Base-by-base conservation (phyloP, 1,140 invertebrate species). In the Sarcophaga bullata region DNA sequence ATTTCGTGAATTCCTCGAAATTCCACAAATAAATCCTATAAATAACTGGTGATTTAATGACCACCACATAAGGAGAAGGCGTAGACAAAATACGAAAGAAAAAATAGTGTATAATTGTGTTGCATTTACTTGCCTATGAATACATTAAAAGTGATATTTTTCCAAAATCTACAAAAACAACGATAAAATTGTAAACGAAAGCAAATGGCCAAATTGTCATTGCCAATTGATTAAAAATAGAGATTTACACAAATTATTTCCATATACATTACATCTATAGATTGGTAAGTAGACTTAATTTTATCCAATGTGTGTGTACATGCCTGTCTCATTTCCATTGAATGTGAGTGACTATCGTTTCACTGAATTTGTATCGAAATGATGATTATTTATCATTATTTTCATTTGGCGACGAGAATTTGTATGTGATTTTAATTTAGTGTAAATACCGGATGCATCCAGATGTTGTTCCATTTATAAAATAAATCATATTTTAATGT, bases 121-220 rank as follows among this genome's bases (percentile, higher is more conserved):
- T 13, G n/a, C 54, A 58, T 58, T n/a, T 8, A 58, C n/a, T 58
- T 11, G 10, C 19, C n/a, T 9, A 68, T 68, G 62, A 7, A 68
- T 8, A 37, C 25, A 37, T 37, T 37, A 19, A 68, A 68, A 68
- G 62, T 68, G 17, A 17, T 37, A 37, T 68, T 25, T 62, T 62
- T 62, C 8, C 5, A 62, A 17, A 15, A n/a, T 37, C 25, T 37
- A 62, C 6, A 68, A 68, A 7, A 68, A 68, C 62, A 68, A 68
- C 62, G 62, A 68, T 19, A 25, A 68, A 68, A 68, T 68, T 68
- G 62, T 68, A 68, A 68, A 68, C 62, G 62, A 68, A 68, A 68
- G 62, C 62, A 68, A 68, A 68, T 37, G 25, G 4, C 17, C 62
- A 68, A 68, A 68, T 68, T 7, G n/a, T 25, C 17, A 68, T 6